phyloP scores from a whole-genome alignment of 2,113 vertebrate genomes.

The Marmota monax region DNA sequence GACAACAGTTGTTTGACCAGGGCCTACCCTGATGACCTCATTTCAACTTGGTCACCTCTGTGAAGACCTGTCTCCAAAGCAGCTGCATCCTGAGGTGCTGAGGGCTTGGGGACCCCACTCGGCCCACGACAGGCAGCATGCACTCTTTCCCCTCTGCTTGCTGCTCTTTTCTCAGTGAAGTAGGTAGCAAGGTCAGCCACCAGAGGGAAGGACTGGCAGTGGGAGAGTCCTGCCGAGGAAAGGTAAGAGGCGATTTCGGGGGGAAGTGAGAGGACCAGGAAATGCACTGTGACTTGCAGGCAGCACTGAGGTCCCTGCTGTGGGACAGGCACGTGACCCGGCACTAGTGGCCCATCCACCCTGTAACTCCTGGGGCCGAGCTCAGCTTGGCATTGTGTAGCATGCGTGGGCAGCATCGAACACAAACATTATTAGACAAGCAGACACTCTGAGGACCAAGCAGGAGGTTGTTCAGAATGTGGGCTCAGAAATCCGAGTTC shows the following conservation, averaged over 20 bases:
- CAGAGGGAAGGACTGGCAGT: background rate
- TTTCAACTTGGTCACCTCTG: background rate
- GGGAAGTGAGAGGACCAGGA: accelerated
- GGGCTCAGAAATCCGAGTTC: too few relatives aligned
- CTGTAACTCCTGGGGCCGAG: background rate
- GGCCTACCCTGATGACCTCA: background rate
- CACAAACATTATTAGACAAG: too few relatives aligned
- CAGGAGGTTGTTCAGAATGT: too few relatives aligned
- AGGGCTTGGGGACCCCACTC: too few relatives aligned
- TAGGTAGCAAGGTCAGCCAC: background rate
- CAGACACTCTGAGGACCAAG: too few relatives aligned
- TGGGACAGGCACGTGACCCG: background rate
- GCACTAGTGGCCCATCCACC: background rate
- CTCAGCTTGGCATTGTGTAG: accelerated
- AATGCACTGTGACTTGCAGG: background rate
- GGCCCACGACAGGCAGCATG: too few relatives aligned
- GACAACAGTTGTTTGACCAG: background rate
- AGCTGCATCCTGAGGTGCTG: background rate
- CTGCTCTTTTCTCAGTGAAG: background rate
- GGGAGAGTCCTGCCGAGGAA: too few relatives aligned
- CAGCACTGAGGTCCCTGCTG: background rate
- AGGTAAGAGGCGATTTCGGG: background rate
- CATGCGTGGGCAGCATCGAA: too few relatives aligned
- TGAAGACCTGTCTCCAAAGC: background rate
- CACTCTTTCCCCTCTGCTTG: too few relatives aligned